Conservation (phyloP, 2,113 vertebrate species). For the Otolemur garnettii region DNA sequence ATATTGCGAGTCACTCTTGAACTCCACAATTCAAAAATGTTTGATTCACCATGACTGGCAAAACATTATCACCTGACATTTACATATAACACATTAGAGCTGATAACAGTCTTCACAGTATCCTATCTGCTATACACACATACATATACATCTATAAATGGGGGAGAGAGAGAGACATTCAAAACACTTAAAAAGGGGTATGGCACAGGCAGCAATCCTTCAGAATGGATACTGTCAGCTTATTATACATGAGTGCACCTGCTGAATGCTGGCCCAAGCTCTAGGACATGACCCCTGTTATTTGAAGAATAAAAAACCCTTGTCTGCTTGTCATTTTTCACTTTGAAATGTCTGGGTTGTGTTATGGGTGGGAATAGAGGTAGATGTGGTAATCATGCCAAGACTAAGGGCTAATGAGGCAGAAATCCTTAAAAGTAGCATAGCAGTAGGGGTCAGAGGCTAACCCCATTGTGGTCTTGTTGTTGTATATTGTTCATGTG, state of each 20-base stretch:
- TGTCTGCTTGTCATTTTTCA: neutral
- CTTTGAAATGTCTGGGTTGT: neutral
- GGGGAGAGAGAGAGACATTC: neutral
- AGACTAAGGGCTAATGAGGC: neutral
- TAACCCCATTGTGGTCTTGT: too few relatives aligned
- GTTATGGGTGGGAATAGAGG: neutral
- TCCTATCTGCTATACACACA: too few relatives aligned
- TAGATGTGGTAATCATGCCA: neutral
- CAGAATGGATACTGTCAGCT: neutral
- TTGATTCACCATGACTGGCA: neutral
- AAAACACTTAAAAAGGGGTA: neutral
- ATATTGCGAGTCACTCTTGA: neutral
- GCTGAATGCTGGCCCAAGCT: neutral
- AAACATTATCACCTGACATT: neutral
- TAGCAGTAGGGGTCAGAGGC: too few relatives aligned
- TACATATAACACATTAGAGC: neutral
- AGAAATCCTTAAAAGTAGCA: neutral
- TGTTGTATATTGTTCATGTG: too few relatives aligned
- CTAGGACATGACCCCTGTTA: neutral
- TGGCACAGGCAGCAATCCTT: neutral
- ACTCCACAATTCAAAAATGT: neutral
- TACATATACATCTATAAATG: too few relatives aligned
- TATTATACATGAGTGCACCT: neutral
- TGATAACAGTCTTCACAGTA: neutral
- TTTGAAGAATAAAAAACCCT: neutral